Evolutionary conservation across 2,888 invertebrate species (phyloP).

Genomic region (Amorpha juglandis): DNA sequence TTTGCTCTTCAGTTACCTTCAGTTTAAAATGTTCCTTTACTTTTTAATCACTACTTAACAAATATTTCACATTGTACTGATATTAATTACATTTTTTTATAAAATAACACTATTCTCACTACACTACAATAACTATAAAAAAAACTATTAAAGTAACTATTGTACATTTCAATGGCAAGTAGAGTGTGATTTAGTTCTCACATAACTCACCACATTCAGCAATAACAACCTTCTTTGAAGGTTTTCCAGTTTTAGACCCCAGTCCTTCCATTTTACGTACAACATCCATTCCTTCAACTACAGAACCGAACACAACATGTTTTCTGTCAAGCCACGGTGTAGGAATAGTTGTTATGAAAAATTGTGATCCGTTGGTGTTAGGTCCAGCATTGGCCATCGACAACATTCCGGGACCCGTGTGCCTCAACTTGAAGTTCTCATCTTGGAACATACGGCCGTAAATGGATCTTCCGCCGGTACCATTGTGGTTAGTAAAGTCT

Average conservation of each 20-base stretch:
- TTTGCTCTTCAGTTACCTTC: constrained; percentile 23
- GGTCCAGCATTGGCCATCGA: constrained; percentile 99
- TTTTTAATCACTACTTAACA: not conserved
- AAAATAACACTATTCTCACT: not conserved
- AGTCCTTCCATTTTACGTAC: constrained; percentile 93
- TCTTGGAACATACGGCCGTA: constrained; percentile 97
- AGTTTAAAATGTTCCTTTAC: not conserved
- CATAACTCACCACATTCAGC: constrained; percentile 92
- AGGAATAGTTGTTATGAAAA: constrained; percentile 97
- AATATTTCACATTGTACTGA: not conserved
- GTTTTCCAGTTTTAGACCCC: constrained; percentile 93
- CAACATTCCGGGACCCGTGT: constrained; percentile 93
- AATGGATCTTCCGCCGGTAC: constrained; percentile 97
- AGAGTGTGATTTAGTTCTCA: constrained; percentile 35
- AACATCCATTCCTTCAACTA: constrained; percentile 96
- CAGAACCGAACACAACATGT: constrained; percentile 97
- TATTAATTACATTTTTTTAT: not conserved
- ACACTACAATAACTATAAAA: not conserved
- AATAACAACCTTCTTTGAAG: constrained; percentile 91
- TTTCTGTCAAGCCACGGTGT: constrained; percentile 97
- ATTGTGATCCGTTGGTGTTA: constrained; percentile 98
- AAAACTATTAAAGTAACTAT: not conserved
- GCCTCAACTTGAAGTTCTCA: constrained; percentile 97
- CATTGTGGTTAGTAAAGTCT: constrained; percentile 96
- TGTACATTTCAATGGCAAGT: not conserved